Evolutionary conservation across 2,797 vertebrate genomes (phyloP).

Genomic region (Pipistrellus nathusii): DNA sequence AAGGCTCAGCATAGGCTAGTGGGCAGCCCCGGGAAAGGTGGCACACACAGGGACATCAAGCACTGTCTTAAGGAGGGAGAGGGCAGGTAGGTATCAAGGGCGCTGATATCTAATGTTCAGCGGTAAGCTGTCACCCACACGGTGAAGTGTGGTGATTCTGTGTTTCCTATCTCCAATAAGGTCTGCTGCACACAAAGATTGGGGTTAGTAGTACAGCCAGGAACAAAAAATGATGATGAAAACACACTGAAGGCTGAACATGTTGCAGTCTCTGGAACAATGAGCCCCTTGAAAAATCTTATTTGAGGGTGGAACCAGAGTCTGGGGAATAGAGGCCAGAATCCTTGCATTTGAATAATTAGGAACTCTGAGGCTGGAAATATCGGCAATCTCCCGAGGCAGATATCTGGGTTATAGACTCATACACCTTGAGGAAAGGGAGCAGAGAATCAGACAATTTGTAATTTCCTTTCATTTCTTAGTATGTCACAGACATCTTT

Average conservation of each 20-base stretch:
- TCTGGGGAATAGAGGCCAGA: background rate
- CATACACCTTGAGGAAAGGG: background rate
- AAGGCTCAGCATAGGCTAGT: background rate
- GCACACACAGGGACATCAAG: background rate
- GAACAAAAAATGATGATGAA: background rate
- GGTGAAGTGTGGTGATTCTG: background rate
- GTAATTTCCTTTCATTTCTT: background rate
- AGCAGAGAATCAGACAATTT: background rate
- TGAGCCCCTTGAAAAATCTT: background rate
- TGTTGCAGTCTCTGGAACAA: background rate
- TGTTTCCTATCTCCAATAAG: background rate
- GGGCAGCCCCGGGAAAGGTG: background rate
- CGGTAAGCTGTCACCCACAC: background rate
- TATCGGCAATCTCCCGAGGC: background rate
- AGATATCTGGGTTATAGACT: background rate
- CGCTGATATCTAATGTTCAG: background rate
- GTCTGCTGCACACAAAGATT: background rate
- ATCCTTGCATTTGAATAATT: background rate
- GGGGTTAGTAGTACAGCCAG: background rate
- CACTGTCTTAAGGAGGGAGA: background rate
- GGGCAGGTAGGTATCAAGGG: background rate
- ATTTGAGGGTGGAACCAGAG: background rate
- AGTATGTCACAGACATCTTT: background rate
- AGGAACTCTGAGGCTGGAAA: background rate
- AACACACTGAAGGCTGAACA: conserved; percentile 14